These are phyloP conservation scores for Lepisosteus osseus DNA, from an alignment of 2,113 vertebrate genomes.

Conservation along the genomic window DNA sequence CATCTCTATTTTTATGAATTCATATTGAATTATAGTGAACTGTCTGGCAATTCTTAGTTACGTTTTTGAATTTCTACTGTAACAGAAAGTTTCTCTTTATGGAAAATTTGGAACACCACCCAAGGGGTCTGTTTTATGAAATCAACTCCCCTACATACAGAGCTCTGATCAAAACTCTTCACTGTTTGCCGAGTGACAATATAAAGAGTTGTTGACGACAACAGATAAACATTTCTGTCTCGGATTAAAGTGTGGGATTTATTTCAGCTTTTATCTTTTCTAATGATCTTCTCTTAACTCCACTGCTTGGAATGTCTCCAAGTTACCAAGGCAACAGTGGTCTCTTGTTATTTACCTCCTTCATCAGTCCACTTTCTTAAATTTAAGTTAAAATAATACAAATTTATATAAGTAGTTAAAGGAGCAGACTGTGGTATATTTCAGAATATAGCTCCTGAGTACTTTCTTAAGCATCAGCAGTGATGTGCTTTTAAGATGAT, in stretches of 20 bases:
- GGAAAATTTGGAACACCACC: not conserved
- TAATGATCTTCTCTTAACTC: conserved; percentile 52
- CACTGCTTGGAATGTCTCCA: conserved; percentile 40
- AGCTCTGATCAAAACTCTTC: no score
- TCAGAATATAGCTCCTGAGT: no score
- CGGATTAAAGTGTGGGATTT: conserved; percentile 53
- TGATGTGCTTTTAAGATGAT: no score
- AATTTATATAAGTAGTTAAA: not conserved
- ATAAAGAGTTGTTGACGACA: conserved; percentile 42
- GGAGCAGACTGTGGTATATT: no score
- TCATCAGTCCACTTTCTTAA: not conserved
- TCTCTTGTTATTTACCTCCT: conserved; percentile 15
- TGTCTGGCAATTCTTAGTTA: no score
- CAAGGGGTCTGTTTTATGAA: not conserved
- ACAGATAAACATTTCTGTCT: conserved; percentile 38
- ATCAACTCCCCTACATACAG: not conserved
- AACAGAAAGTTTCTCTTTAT: not conserved
- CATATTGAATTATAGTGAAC: no score
- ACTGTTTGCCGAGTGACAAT: conserved; percentile 13
- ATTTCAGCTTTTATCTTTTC: conserved; percentile 48
- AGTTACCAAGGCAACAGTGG: conserved; percentile 34
- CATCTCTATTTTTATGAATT: no score
- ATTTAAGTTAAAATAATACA: not conserved
- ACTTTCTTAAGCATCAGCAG: no score
- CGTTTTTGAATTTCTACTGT: no score